phyloP scores from a whole-genome alignment of 2,113 vertebrate genomes.

The Amphiprion ocellaris region DNA sequence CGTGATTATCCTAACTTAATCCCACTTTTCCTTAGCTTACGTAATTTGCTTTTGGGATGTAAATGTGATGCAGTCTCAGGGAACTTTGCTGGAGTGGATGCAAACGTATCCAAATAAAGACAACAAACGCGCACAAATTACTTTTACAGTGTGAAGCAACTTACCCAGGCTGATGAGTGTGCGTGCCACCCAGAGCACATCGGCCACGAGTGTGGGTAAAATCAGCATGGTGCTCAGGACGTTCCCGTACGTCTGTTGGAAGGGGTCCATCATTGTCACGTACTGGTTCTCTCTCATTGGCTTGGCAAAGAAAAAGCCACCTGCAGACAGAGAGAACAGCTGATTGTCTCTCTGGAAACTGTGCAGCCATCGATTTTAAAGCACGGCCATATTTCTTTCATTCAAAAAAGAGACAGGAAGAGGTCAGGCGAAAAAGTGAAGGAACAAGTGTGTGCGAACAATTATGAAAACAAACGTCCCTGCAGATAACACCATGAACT shows the following conservation, averaged over 20 bases:
- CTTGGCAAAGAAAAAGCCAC: constrained; percentile 89
- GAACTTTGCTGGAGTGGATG: too few species aligned
- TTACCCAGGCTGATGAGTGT: constrained; percentile 88
- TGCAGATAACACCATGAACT: constrained; percentile 51
- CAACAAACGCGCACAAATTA: not conserved
- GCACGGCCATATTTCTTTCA: not conserved
- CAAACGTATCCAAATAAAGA: too few species aligned
- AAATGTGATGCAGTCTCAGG: too few species aligned
- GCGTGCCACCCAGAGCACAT: constrained; percentile 90
- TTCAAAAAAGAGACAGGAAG: constrained; percentile 20
- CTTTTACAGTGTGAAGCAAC: constrained; percentile 33
- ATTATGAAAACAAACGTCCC: constrained; percentile 39
- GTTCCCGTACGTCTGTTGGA: constrained; percentile 87
- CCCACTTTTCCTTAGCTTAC: too few species aligned
- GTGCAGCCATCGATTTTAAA: constrained; percentile 1
- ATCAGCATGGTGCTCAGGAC: constrained; percentile 84
- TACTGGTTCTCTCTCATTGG: constrained; percentile 90
- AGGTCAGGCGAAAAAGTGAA: not conserved
- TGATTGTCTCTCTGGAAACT: not conserved
- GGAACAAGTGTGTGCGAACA: constrained; percentile 2
- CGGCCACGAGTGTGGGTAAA: constrained; percentile 87
- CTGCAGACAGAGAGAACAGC: constrained; percentile 63
- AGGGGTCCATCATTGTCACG: constrained; percentile 89
- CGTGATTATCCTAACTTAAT: too few species aligned
- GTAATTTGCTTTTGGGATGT: too few species aligned